phyloP scores from a whole-genome alignment of 64 coral and sea anemone genomes.

The Actinia tenebrosa region DNA sequence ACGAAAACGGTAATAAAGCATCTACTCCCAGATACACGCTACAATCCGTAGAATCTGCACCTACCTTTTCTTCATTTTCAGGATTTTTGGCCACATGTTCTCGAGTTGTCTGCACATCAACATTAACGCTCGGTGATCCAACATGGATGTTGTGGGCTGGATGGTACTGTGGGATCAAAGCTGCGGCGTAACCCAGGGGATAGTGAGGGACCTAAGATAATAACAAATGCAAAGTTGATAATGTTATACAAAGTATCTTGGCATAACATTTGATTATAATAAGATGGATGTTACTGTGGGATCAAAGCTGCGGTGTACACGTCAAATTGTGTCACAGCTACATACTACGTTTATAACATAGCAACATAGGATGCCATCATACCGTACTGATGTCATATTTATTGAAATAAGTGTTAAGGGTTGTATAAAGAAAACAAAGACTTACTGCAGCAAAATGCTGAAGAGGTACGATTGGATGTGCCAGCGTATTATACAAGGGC shows the following conservation, averaged over 20 bases:
- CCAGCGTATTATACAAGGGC: not conserved
- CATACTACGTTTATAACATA: no score
- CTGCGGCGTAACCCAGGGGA: conserved; percentile 17
- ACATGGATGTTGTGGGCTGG: conserved; percentile 76
- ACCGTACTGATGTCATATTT: no score
- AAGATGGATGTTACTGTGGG: conserved; percentile 27
- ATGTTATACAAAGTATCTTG: not conserved
- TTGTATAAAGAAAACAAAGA: not conserved
- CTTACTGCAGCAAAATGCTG: not conserved
- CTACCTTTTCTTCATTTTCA: not conserved
- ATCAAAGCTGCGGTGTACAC: conserved; percentile 12
- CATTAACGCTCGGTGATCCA: conserved; percentile 83
- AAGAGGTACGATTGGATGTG: not conserved
- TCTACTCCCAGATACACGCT: no score
- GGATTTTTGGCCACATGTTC: not conserved
- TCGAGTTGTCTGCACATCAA: conserved; percentile 93
- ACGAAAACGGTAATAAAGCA: no score
- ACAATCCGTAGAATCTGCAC: not conserved
- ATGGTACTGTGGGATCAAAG: conserved; percentile 30
- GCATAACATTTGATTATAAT: not conserved
- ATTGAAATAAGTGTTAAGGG: no score
- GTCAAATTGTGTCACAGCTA: no score
- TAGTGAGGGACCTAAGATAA: conserved; percentile 22
- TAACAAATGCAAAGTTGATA: not conserved
- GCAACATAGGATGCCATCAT: no score